Conservation (phyloP, 2,888 invertebrate genomes). For the Agrochola macilenta region DNA sequence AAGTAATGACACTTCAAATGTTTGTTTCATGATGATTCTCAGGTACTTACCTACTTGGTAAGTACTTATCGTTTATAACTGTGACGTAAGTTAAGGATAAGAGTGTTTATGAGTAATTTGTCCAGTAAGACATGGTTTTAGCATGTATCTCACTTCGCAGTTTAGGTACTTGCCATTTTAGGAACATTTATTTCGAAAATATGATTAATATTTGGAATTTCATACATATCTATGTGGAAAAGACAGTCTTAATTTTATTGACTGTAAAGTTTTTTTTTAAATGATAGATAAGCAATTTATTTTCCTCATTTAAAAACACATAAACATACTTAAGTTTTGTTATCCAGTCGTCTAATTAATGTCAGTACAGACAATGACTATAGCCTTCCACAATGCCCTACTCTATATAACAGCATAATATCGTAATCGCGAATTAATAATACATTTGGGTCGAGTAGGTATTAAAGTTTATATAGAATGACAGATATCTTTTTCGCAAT, state of each 20-base stretch:
- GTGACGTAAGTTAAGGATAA: constrained; percentile 41
- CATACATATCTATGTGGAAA: background rate
- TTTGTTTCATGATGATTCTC: constrained; percentile 22
- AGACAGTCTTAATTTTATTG: background rate
- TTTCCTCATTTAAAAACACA: background rate
- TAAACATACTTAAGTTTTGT: background rate
- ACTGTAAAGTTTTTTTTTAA: background rate
- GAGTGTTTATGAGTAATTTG: constrained; percentile 37
- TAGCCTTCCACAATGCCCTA: background rate
- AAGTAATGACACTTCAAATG: constrained; percentile 44
- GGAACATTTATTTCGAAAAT: constrained; percentile 16
- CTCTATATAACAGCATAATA: background rate
- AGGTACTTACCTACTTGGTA: constrained; percentile 4
- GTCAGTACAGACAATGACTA: background rate
- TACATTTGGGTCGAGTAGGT: too few species aligned
- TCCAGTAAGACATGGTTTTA: background rate
- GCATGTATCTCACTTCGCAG: background rate
- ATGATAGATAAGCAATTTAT: too few species aligned
- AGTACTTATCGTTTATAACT: constrained; percentile 35
- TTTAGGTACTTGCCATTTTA: background rate
- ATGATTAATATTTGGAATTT: background rate
- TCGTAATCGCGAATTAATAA: background rate
- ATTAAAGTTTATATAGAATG: background rate
- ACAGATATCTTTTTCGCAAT: background rate
- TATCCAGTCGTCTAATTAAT: background rate